Evolutionary conservation across 2,888 invertebrate genomes (phyloP).

Genomic region (Noctua comes): DNA sequence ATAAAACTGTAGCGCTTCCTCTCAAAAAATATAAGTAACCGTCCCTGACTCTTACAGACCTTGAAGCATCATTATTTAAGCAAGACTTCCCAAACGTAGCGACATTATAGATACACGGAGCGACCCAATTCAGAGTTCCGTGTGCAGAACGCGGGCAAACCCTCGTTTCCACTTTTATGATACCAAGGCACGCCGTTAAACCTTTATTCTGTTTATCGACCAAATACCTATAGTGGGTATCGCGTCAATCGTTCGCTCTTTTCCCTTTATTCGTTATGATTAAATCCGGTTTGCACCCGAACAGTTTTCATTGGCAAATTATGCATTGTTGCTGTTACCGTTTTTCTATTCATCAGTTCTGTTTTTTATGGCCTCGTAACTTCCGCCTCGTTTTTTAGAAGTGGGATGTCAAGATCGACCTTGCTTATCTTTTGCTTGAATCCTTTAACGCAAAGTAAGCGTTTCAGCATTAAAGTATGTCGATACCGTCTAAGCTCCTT

Average conservation of each 20-base stretch:
- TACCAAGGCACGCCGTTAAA: conserved; percentile 77
- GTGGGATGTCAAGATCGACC: conserved; percentile 26
- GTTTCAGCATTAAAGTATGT: conserved; percentile 29
- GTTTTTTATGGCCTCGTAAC: conserved; percentile 20
- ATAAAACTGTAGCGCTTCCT: background rate
- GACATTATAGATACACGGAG: conserved; percentile 70
- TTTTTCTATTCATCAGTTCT: conserved; percentile 15
- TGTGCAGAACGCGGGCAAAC: conserved; percentile 74
- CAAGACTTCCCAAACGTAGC: conserved; percentile 65
- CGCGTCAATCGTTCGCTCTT: conserved; percentile 49
- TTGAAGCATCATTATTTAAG: conserved; percentile 62
- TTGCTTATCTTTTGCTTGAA: conserved; percentile 36
- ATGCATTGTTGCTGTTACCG: conserved; percentile 5
- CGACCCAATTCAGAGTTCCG: conserved; percentile 80
- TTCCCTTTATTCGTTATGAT: conserved; percentile 36
- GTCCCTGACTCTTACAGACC: conserved; percentile 11
- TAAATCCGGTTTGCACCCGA: conserved; percentile 40
- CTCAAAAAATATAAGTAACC: conserved; percentile 1
- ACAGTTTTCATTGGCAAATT: conserved; percentile 27
- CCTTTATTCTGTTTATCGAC: conserved; percentile 78
- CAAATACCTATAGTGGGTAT: conserved; percentile 65
- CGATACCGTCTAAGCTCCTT: conserved; percentile 23
- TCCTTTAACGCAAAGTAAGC: conserved; percentile 29
- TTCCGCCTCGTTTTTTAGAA: conserved; percentile 32
- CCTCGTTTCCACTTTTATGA: conserved; percentile 79